Conservation (phyloP, 2,113 vertebrate species). For the Lethenteron reissneri region DNA sequence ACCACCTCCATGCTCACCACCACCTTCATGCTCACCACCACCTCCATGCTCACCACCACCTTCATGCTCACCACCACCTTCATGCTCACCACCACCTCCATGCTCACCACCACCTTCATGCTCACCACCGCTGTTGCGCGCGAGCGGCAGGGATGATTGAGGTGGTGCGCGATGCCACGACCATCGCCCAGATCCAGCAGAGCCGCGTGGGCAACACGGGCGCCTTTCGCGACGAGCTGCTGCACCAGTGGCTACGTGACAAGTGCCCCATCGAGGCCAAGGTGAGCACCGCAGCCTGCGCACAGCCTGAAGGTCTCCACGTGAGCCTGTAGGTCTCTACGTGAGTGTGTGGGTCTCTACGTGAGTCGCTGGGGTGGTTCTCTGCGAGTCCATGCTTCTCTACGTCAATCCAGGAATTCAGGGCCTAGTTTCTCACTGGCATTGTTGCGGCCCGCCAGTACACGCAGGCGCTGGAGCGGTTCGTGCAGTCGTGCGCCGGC, state of each 20-base stretch:
- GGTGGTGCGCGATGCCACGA: conserved; percentile 28
- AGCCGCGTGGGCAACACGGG: conserved; percentile 21
- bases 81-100: too few relatives aligned
- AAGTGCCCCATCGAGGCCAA: conserved; percentile 29
- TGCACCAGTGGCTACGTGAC: conserved; percentile 31
- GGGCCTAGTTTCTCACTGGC: too few relatives aligned
- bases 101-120: too few relatives aligned
- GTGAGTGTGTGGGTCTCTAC: too few relatives aligned
- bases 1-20: too few relatives aligned
- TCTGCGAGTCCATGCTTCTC: background rate
- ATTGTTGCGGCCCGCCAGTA: conserved; percentile 15
- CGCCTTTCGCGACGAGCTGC: conserved; percentile 30
- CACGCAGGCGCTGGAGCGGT: conserved; percentile 26
- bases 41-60: too few relatives aligned
- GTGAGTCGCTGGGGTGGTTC: too few relatives aligned
- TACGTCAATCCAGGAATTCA: background rate
- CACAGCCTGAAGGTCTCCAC: too few relatives aligned
- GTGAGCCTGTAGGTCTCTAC: too few relatives aligned
- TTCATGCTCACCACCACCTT: too few relatives aligned
- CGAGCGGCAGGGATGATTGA: conserved; percentile 30
- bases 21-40: too few relatives aligned
- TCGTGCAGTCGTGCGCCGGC: conserved; percentile 36
- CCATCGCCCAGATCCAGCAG: conserved; percentile 29
- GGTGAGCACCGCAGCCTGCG: conserved; percentile 15
- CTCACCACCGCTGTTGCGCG: too few relatives aligned